Conservation (phyloP, 2,113 vertebrate genomes). For the Melanerpes aurifrons region DNA sequence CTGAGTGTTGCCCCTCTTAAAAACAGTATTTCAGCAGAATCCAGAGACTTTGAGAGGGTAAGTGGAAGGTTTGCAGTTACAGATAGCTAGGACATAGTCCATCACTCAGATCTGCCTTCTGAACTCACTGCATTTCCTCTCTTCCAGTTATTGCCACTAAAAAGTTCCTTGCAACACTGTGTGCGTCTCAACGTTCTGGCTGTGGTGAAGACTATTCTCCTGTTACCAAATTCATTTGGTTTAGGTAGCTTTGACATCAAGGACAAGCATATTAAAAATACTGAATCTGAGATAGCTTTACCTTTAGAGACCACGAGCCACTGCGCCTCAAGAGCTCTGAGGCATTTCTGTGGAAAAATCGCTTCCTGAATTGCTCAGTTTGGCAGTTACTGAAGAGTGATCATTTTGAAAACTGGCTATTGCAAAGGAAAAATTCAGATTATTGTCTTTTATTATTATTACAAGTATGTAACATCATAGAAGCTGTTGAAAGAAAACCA, state of each 20-base stretch:
- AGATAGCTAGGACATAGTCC: not conserved
- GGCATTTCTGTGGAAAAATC: slow-evolving; percentile 14
- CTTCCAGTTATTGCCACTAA: not conserved
- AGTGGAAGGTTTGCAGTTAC: slow-evolving; percentile 13
- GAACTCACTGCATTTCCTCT: not conserved
- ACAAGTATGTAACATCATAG: slow-evolving; percentile 70
- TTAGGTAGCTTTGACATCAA: not conserved
- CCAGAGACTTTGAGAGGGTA: not conserved
- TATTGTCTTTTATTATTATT: slow-evolving; percentile 49
- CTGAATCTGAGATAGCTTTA: not conserved
- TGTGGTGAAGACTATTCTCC: not conserved
- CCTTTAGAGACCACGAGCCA: slow-evolving; percentile 13
- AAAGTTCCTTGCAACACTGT: not conserved
- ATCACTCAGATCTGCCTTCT: not conserved
- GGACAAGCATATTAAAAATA: not conserved
- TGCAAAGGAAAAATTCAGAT: slow-evolving; percentile 49
- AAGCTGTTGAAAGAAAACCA: slow-evolving; percentile 47
- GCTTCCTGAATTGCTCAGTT: not conserved
- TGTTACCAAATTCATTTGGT: not conserved
- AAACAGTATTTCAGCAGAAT: slow-evolving; percentile 45
- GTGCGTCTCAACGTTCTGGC: not conserved
- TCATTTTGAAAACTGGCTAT: slow-evolving; percentile 64
- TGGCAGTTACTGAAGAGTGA: not conserved
- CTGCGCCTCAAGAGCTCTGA: slow-evolving; percentile 2
- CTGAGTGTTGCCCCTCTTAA: not conserved